These are phyloP conservation scores for Nebria brevicollis DNA, from an alignment of 2,888 invertebrate genomes.

Conservation along the genomic window DNA sequence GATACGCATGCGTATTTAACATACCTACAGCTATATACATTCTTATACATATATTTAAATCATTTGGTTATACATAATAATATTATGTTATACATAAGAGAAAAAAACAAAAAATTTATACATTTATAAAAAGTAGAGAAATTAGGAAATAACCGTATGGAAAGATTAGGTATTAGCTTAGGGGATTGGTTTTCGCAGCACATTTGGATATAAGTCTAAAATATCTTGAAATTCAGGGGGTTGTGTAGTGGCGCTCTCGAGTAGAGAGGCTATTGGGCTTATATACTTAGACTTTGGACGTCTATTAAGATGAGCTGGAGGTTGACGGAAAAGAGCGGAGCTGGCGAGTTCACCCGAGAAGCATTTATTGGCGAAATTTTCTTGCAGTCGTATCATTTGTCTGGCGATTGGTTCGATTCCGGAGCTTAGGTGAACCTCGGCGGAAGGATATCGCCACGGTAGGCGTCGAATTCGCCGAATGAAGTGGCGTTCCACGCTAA, in stretches of 20 bases:
- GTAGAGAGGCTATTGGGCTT: background rate
- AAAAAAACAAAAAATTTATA: no score
- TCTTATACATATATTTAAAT: no score
- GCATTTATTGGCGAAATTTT: background rate
- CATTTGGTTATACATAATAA: no score
- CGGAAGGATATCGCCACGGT: background rate
- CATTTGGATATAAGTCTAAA: no score
- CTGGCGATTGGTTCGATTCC: background rate
- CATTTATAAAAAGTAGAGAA: no score
- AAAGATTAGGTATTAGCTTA: no score
- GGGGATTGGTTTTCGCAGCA: no score
- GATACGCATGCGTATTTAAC: no score
- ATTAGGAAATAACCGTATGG: no score
- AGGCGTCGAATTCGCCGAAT: background rate
- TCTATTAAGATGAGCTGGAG: background rate
- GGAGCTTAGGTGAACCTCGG: background rate
- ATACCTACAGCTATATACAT: no score
- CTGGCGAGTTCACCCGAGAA: background rate
- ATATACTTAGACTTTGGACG: background rate
- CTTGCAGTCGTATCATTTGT: background rate
- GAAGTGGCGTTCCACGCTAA: background rate
- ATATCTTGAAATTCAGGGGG: background rate
- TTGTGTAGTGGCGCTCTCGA: background rate
- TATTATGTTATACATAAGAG: no score
- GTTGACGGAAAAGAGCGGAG: background rate